These are phyloP conservation scores for Scrobipalpa atriplicella DNA, from an alignment of 2,888 invertebrate species.

Conservation along the genomic window DNA sequence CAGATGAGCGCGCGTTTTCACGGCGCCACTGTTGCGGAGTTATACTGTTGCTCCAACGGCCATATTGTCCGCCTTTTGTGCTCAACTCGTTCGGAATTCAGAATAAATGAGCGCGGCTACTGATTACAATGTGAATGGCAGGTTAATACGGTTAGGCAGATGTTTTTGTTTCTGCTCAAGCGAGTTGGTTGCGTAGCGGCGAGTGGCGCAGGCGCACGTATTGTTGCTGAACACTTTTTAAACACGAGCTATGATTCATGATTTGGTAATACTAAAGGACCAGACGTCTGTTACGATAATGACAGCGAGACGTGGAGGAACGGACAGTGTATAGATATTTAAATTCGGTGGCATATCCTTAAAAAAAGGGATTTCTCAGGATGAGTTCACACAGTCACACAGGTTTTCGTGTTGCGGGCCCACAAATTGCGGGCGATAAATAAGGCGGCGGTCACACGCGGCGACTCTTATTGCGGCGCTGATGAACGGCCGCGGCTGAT, in stretches of 20 bases:
- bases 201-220: slow-evolving; percentile 20
- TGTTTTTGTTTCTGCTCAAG: slow-evolving; percentile 74
- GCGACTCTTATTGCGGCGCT: slow-evolving; percentile 68
- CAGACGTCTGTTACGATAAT: slow-evolving; percentile 8
- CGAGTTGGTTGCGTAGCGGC: slow-evolving; percentile 45
- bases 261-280: slow-evolving; percentile 24
- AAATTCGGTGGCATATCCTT: slow-evolving; percentile 21
- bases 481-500: slow-evolving; percentile 61
- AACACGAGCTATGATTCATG: slow-evolving; percentile 25
- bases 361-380: neutral
- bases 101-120: slow-evolving; percentile 76
- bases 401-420: slow-evolving; percentile 61
- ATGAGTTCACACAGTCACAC: slow-evolving; percentile 14
- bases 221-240: slow-evolving; percentile 27
- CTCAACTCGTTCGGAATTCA: slow-evolving; percentile 69
- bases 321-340: slow-evolving; percentile 11
- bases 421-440: slow-evolving; percentile 72
- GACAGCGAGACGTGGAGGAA: slow-evolving; percentile 6
- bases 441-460: slow-evolving; percentile 71
- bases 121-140: slow-evolving; percentile 79
- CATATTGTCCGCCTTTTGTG: slow-evolving; percentile 71
- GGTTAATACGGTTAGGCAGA: slow-evolving; percentile 70
- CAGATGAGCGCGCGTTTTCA: slow-evolving; percentile 67
- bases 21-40: slow-evolving; percentile 77
- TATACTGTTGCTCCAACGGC: slow-evolving; percentile 79